These are phyloP conservation scores for Desmodus rotundus DNA, from an alignment of 2,113 vertebrate genomes.

Conservation along the genomic window DNA sequence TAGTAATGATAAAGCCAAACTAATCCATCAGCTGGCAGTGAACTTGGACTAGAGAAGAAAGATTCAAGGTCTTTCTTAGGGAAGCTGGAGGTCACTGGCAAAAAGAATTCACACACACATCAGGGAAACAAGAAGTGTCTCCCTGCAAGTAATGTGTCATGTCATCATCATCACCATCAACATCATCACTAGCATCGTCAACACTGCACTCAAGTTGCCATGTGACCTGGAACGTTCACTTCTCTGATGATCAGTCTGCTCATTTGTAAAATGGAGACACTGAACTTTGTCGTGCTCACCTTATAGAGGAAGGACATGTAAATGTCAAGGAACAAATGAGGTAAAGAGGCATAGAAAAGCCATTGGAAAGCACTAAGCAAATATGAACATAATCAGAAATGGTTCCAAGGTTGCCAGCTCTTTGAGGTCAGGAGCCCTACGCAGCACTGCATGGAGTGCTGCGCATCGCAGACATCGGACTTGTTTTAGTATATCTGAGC, in stretches of 20 bases:
- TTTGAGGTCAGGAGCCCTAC: background rate
- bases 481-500: background rate
- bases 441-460: background rate
- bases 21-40: background rate
- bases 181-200: background rate
- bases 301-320: background rate
- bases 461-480: background rate
- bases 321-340: background rate
- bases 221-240: background rate
- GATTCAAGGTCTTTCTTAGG: background rate
- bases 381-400: background rate
- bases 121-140: background rate
- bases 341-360: background rate
- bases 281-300: background rate
- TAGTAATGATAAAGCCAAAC: background rate
- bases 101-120: background rate
- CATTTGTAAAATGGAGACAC: background rate
- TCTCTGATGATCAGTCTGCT: background rate
- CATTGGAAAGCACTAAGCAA: background rate
- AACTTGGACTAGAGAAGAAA: background rate
- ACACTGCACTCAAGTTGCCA: background rate
- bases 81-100: background rate
- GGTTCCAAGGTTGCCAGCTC: background rate
- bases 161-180: accelerated
- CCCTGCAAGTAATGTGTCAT: background rate